Percentiles rank a stretch among this genome's conserved stretches.
These are phyloP conservation scores for Setophaga kirtlandii DNA, from an alignment of 2,113 vertebrate species.

Conservation along the genomic window DNA sequence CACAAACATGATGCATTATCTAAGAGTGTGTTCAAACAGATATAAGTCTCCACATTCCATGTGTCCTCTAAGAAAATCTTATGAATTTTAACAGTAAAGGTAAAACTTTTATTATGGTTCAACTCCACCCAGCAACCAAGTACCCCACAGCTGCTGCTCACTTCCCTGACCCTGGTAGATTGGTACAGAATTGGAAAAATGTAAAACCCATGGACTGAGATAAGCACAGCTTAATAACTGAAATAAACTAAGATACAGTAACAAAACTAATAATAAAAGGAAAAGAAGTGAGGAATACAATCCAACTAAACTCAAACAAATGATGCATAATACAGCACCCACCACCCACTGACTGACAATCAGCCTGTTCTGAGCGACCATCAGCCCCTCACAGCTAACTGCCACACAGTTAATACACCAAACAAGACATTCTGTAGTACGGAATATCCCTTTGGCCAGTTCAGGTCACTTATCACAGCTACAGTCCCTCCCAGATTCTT, in stretches of 20 bases:
- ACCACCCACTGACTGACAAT: background rate
- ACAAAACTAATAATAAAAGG: background rate
- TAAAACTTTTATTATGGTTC: background rate
- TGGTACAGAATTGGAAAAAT: background rate
- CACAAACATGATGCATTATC: background rate
- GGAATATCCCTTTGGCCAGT: background rate
- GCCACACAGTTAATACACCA: background rate
- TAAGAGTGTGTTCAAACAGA: background rate
- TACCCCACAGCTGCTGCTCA: accelerated
- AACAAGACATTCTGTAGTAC: background rate
- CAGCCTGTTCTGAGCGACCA: background rate
- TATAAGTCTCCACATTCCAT: background rate
- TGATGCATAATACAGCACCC: background rate
- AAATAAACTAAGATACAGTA: background rate
- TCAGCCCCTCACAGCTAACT: background rate
- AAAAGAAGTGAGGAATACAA: background rate
- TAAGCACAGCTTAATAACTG: background rate
- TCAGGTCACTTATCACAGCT: background rate
- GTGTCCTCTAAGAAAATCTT: background rate
- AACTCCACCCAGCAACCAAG: background rate
- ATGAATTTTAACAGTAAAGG: background rate
- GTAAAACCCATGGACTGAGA: background rate
- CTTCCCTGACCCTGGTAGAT: background rate
- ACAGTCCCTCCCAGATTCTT: background rate
- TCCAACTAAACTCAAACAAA: background rate